These are phyloP conservation scores for Chelmon rostratus DNA, from an alignment of 2,797 vertebrate species.

Conservation along the genomic window DNA sequence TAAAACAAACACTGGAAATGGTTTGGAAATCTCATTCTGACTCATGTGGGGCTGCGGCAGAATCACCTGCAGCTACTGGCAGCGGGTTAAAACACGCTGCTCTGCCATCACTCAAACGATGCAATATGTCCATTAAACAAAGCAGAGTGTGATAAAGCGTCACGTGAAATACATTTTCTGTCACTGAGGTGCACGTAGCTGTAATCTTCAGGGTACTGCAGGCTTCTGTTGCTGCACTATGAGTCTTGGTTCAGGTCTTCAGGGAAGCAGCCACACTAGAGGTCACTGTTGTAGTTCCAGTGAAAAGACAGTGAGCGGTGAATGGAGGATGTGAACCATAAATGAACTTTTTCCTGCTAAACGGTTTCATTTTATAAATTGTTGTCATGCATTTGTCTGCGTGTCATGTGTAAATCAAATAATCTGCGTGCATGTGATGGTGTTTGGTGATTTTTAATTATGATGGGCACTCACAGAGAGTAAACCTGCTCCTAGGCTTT, in stretches of 20 bases:
- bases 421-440: not conserved
- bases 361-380: conserved; percentile 13
- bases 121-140: not conserved
- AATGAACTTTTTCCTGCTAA: conserved; percentile 13
- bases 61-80: conserved; percentile 46
- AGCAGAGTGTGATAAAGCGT: not conserved
- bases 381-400: conserved; percentile 13
- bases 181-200: not conserved
- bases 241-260: conserved; percentile 17
- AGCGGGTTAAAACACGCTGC: conserved; percentile 11
- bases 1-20: conserved; percentile 44
- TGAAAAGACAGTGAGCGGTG: conserved; percentile 54
- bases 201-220: not conserved
- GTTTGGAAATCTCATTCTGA: conserved; percentile 38
- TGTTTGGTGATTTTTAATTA: not conserved
- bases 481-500: not conserved
- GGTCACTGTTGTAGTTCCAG: conserved; percentile 96
- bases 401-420: conserved; percentile 4
- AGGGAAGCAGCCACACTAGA: conserved; percentile 91
- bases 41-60: conserved; percentile 8
- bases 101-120: conserved; percentile 4
- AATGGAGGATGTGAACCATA: conserved; percentile 12
- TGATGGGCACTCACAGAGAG: not conserved
- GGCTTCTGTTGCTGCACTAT: not conserved
- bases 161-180: not conserved